Conservation (phyloP, 2,797 vertebrate genomes). For the Tapera naevia region DNA sequence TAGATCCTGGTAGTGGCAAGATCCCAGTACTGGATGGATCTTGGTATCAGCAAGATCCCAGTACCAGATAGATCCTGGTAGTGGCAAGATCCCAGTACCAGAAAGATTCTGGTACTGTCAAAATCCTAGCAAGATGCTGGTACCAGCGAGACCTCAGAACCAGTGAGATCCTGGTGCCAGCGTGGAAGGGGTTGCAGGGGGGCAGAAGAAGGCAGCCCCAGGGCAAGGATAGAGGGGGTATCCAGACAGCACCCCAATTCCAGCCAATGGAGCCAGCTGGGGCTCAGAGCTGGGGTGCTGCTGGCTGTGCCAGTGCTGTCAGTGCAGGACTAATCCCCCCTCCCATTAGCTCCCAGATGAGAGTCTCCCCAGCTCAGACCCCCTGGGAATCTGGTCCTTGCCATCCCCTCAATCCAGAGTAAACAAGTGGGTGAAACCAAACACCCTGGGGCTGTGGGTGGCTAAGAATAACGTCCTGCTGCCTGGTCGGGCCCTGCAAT, state of each 20-base stretch:
- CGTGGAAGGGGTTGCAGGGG: not conserved
- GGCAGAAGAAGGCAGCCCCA: not conserved
- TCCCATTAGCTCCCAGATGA: not conserved
- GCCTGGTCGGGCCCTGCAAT: not conserved
- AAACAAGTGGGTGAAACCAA: slow-evolving; percentile 74
- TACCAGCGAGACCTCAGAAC: not conserved
- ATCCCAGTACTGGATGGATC: too few relatives aligned
- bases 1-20: too few relatives aligned
- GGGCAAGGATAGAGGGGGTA: not conserved
- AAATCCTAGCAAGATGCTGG: too few relatives aligned
- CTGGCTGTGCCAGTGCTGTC: fast-evolving
- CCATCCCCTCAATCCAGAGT: not conserved
- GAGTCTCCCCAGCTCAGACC: not conserved
- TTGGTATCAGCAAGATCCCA: not conserved
- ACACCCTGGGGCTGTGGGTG: not conserved
- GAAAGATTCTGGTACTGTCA: too few relatives aligned
- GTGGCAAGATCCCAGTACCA: not conserved
- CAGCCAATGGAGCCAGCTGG: not conserved
- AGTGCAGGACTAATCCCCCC: not conserved
- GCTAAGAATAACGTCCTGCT: slow-evolving; percentile 60
- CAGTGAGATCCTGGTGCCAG: not conserved
- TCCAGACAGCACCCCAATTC: not conserved
- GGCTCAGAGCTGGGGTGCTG: not conserved
- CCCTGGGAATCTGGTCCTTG: not conserved
- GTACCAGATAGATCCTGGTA: not conserved